These are phyloP conservation scores for Ptychoptera albimana DNA, from an alignment of 2,888 invertebrate species.

Conservation along the genomic window DNA sequence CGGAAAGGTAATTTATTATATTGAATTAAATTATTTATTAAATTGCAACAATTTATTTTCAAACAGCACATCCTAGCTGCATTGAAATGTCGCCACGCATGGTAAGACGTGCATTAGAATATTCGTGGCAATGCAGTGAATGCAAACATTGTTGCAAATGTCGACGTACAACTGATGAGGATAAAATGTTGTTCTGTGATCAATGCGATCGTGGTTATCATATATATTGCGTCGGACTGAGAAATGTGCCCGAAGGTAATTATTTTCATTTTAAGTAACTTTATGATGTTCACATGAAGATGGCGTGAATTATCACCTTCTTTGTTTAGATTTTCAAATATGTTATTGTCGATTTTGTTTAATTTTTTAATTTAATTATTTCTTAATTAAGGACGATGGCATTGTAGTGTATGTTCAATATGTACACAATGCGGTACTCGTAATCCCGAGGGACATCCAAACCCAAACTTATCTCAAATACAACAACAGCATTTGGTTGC, in stretches of 20 bases:
- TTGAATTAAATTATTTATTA: background rate
- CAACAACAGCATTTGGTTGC: slow-evolving; percentile 8
- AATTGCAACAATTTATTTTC: slow-evolving; percentile 7
- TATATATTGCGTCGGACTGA: slow-evolving; percentile 75
- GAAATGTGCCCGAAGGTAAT: slow-evolving; percentile 60
- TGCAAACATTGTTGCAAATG: slow-evolving; percentile 84
- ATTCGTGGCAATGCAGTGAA: slow-evolving; percentile 87
- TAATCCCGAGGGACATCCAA: slow-evolving; percentile 31
- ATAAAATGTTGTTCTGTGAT: slow-evolving; percentile 89
- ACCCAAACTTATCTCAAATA: slow-evolving; percentile 32
- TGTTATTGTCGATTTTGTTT: too few relatives aligned
- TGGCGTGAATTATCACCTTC: background rate
- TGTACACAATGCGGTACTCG: slow-evolving; percentile 47
- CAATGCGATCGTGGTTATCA: slow-evolving; percentile 90
- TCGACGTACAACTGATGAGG: slow-evolving; percentile 64
- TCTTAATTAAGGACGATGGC: slow-evolving; percentile 51
- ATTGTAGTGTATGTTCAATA: slow-evolving; percentile 64
- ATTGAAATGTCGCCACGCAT: slow-evolving; percentile 71
- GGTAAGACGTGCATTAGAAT: slow-evolving; percentile 65
- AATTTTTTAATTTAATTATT: slow-evolving; percentile 1
- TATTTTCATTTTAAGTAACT: slow-evolving; percentile 4
- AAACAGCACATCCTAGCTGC: slow-evolving; percentile 69
- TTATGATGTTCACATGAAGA: background rate
- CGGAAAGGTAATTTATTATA: slow-evolving; percentile 32
- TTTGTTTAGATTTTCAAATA: slow-evolving; percentile 1